Base-by-base conservation (phyloP, 2,888 invertebrate genomes). In the Mycalesis mineus region DNA sequence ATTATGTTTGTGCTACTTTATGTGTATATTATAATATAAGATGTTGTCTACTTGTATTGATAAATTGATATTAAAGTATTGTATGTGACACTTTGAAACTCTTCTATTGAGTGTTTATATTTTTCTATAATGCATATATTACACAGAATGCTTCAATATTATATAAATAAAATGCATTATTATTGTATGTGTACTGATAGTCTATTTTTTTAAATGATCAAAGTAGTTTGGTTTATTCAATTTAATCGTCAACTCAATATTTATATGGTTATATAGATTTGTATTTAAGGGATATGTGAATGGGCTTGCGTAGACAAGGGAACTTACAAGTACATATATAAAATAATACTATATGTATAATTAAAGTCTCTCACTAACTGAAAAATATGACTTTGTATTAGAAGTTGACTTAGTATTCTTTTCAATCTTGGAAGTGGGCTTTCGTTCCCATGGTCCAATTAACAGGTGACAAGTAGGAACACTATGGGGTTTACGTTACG, bases 91-190 rank as follows among this genome's bases (percentile, higher is more conserved):
- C 47, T 37, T 15, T 8, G 11, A 41, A 15, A 40, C 51, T 51
- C 40, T 29, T 50, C 40, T 50, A 37, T 13, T 29, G 50, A 29
- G 51, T 41, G 40, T 51, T 41, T 41, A 41, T 51, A 51, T 51
- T 41, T 51, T 51, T 51, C 40, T 51, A 40, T 39, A 28, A 41
- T 2, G 29, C 15, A 50, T 51, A 50, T 51, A 51, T 51, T 51
- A 51, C 51, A 51, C 31, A 40, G 51, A 51, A 51, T 51, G 51
- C 51, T 51, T 51, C 40, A 51, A 51, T 51, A 51, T 51, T 40
- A 29, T 22, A 22, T 22, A 22, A 22, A 22, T 8, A 15, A 22
- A 37, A 51, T 7, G 29, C 31, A 40, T 51, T 14, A 50, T 14
- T 50, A 41, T 29, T 41, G 11, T 28, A 48, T 29, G 28, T 33